Base-by-base conservation (phyloP, 2,888 invertebrate species). In the Isoperla grammatica region DNA sequence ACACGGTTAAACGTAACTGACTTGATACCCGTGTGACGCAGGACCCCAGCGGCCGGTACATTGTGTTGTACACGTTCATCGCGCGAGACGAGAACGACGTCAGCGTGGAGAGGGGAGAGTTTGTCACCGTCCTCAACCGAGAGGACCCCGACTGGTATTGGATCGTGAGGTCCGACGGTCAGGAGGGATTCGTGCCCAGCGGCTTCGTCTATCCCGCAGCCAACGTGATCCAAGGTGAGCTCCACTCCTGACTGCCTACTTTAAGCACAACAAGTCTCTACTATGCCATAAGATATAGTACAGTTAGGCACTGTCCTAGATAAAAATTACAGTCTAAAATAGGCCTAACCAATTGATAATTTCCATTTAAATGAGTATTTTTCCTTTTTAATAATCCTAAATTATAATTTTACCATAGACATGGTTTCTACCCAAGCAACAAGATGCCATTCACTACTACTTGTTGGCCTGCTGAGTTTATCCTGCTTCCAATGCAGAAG, bases 71-170 rank as follows among this genome's bases (percentile, higher is more conserved):
- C 75, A 92, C 94, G 0, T 96, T 95, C 72, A 88, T 90, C 40
- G 95, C 95, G 0, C 76, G 93, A 37, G 94, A 95, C 71, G 95
- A 95, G 72, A 95, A 95, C 70, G 96, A 96, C 73, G 88, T 95
- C 0, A 91, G 90, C 40, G 95, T 96, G 1, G 92, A 94, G 69
- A 79, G 94, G 50, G 95, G 95, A 0, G 95, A 96, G 73, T 91
- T 95, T 76, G 94, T 96, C n/a, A 95, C 95, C 60, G 92, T 96
- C 12, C 76, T 96, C 58, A 96, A 96, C 75, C 82, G 91, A 69
- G 95, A 95, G 73, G 95, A 96, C 75, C 89, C 92, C 0, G 95
- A 95, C 74, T 96, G 96, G 96, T 95, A 89, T 74, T 96, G 95
- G 95, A 91, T 96, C 56, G 87, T 93, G 40, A 81, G 94, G 66